Conservation (phyloP, 2,113 vertebrate species). For the Eulemur rufifrons region DNA sequence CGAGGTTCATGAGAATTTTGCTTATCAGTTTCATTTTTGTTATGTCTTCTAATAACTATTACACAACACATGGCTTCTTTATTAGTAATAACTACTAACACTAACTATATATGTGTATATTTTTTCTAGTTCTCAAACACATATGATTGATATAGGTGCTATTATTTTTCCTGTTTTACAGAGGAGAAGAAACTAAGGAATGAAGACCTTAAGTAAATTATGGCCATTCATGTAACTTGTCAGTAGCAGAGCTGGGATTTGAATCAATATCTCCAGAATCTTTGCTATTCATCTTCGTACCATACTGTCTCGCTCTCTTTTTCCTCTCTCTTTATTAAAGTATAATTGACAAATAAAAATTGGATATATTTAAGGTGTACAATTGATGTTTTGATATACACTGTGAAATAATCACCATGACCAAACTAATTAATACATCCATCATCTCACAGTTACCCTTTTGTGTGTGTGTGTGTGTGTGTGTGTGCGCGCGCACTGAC, state of each 20-base stretch:
- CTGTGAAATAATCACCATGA: background rate
- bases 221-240: background rate
- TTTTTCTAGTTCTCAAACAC: background rate
- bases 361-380: background rate
- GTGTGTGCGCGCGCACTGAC: background rate
- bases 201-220: background rate
- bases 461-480: no score
- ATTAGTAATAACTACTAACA: background rate
- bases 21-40: conserved; percentile 4
- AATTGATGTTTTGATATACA: background rate
- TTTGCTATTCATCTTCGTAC: background rate
- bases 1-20: background rate
- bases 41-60: background rate
- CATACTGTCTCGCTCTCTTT: background rate
- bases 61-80: background rate
- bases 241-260: background rate
- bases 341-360: background rate
- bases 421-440: background rate
- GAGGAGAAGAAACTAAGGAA: background rate
- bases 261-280: background rate
- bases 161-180: background rate
- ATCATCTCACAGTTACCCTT: background rate
- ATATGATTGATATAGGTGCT: background rate
- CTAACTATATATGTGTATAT: background rate
- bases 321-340: background rate